These are phyloP conservation scores for Poecilia gillii DNA, from an alignment of 2,797 vertebrate genomes.

Conservation along the genomic window DNA sequence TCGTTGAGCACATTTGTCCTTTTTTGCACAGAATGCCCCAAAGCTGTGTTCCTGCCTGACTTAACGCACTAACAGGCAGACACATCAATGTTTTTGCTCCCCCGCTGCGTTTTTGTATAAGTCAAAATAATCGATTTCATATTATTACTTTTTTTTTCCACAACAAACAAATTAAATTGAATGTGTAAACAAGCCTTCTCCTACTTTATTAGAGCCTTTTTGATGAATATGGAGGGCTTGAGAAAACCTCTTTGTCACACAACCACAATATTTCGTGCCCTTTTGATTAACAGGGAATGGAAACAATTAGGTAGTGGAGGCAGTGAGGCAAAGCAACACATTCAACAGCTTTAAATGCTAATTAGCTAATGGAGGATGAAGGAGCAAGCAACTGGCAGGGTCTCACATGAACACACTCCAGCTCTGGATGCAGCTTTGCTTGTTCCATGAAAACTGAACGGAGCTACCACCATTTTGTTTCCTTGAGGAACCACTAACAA, in stretches of 20 bases:
- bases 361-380: constrained; percentile 82
- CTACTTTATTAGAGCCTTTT: constrained; percentile 54
- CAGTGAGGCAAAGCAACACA: constrained; percentile 64
- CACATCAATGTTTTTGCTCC: constrained; percentile 31
- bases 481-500: constrained; percentile 29
- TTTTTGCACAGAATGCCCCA: constrained; percentile 50
- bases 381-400: constrained; percentile 59
- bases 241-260: constrained; percentile 61
- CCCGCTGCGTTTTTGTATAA: constrained; percentile 24
- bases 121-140: constrained; percentile 41
- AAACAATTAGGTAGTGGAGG: constrained; percentile 74
- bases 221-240: constrained; percentile 67
- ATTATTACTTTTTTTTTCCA: constrained; percentile 23
- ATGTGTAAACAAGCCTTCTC: constrained; percentile 49
- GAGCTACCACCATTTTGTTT: constrained; percentile 75
- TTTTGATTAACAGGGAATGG: constrained; percentile 81
- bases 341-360: constrained; percentile 82
- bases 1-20: constrained; percentile 37
- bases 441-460: constrained; percentile 55
- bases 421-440: constrained; percentile 44
- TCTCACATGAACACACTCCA: constrained; percentile 67
- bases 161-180: constrained; percentile 48
- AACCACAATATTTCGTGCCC: constrained; percentile 67
- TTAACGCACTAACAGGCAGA: constrained; percentile 24
- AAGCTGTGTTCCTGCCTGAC: constrained; percentile 39